Conservation (phyloP, 2,888 invertebrate genomes). For the Calephelis perditalis region DNA sequence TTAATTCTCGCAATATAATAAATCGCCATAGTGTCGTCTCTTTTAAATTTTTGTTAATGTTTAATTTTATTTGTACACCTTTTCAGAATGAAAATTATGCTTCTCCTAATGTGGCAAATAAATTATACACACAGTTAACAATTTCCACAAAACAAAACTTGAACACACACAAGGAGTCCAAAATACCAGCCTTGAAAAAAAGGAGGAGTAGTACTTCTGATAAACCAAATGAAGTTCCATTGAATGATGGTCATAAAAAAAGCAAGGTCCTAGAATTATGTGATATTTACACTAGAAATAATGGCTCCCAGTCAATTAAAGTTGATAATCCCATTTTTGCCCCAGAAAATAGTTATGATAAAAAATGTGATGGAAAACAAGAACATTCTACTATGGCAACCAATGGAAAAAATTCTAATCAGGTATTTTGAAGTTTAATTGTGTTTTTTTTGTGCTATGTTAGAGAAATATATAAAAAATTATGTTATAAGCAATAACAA, state of each 20-base stretch:
- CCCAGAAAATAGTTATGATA: slow-evolving; percentile 58
- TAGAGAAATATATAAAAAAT: no score
- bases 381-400: slow-evolving; percentile 45
- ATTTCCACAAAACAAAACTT: slow-evolving; percentile 61
- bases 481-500: no score
- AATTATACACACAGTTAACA: slow-evolving; percentile 66
- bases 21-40: background rate
- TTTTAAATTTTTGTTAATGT: no score
- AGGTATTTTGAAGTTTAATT: slow-evolving; percentile 39
- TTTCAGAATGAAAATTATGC: slow-evolving; percentile 66
- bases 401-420: slow-evolving; percentile 58
- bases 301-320: slow-evolving; percentile 47
- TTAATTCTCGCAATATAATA: no score
- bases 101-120: slow-evolving; percentile 61
- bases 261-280: slow-evolving; percentile 55
- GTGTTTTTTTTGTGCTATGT: background rate
- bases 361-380: slow-evolving; percentile 51
- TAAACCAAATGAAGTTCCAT: slow-evolving; percentile 59
- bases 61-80: slow-evolving; percentile 13
- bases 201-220: slow-evolving; percentile 70
- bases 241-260: slow-evolving; percentile 56
- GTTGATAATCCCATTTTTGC: slow-evolving; percentile 45
- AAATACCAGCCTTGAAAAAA: slow-evolving; percentile 62
- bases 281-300: slow-evolving; percentile 61
- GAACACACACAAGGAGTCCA: slow-evolving; percentile 56